Percentiles rank a stretch among this genome's conserved stretches.
These are phyloP conservation scores for Jacana jacana DNA, from an alignment of 2,113 vertebrate genomes.

Conservation along the genomic window DNA sequence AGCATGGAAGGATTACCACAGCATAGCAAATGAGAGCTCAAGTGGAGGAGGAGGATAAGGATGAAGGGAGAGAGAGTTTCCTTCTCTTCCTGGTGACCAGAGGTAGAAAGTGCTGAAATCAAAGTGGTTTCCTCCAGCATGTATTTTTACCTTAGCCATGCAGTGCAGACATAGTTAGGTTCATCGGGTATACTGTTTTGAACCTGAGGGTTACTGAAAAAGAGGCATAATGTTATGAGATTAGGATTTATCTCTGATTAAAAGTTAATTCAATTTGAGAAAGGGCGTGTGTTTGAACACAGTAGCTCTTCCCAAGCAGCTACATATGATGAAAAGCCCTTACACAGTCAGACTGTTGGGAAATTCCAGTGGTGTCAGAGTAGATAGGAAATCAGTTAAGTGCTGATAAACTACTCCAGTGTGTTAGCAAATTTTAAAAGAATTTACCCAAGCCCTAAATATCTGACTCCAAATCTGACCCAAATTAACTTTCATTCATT, in stretches of 20 bases:
- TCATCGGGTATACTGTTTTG: not conserved
- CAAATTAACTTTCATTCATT: not conserved
- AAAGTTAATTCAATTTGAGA: not conserved
- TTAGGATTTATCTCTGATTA: not conserved
- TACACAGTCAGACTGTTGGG: not conserved
- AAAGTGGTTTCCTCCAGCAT: not conserved
- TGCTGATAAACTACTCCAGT: not conserved
- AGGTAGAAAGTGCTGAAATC: not conserved
- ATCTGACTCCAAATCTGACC: not conserved
- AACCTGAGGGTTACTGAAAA: not conserved
- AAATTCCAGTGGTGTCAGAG: not conserved
- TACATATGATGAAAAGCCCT: not conserved
- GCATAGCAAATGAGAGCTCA: not conserved
- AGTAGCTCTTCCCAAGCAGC: not conserved
- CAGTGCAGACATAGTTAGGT: not conserved
- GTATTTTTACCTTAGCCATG: not conserved
- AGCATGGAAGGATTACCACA: not conserved
- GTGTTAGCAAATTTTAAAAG: not conserved
- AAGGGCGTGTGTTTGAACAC: not conserved
- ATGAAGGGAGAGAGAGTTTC: not conserved
- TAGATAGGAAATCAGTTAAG: not conserved
- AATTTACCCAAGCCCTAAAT: not conserved
- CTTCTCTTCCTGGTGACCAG: not conserved
- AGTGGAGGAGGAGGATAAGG: not conserved
- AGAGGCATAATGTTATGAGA: not conserved